These are phyloP conservation scores for Drosophila nr. medialis DNA, from an alignment of 2,888 invertebrate species.

Conservation along the genomic window DNA sequence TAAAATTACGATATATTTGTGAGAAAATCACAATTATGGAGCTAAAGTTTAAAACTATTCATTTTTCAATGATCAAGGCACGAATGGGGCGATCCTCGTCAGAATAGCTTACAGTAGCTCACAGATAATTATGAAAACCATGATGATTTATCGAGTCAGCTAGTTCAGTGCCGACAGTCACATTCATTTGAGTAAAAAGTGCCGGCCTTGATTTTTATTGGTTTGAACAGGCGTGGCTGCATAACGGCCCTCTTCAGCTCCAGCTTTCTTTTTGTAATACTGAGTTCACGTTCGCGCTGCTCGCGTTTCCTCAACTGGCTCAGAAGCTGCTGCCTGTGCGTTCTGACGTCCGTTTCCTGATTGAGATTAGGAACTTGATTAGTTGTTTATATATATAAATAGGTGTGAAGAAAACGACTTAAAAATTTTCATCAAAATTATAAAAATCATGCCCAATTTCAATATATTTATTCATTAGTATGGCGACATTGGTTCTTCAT, in stretches of 20 bases:
- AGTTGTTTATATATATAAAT: background rate
- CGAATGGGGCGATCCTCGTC: background rate
- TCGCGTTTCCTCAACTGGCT: slow-evolving; percentile 91
- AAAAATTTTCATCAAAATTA: background rate
- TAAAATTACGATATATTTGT: no score
- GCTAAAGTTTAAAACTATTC: no score
- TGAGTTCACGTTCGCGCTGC: slow-evolving; percentile 90
- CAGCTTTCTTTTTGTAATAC: slow-evolving; percentile 91
- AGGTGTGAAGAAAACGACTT: background rate
- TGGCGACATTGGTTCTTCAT: no score
- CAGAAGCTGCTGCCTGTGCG: slow-evolving; percentile 86
- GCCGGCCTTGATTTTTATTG: slow-evolving; percentile 88
- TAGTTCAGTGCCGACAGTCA: background rate
- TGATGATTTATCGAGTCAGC: background rate
- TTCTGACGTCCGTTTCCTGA: slow-evolving; percentile 1
- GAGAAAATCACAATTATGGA: no score
- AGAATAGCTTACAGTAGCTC: background rate
- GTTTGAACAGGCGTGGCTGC: slow-evolving; percentile 88
- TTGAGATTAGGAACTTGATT: background rate
- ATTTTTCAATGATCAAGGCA: no score
- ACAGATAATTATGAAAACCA: background rate
- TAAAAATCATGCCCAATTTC: background rate
- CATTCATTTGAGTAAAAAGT: slow-evolving; percentile 77
- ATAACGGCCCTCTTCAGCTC: slow-evolving; percentile 89
- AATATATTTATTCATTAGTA: background rate